These are phyloP conservation scores for Hyles lineata DNA, from an alignment of 2,888 invertebrate genomes.

Conservation along the genomic window DNA sequence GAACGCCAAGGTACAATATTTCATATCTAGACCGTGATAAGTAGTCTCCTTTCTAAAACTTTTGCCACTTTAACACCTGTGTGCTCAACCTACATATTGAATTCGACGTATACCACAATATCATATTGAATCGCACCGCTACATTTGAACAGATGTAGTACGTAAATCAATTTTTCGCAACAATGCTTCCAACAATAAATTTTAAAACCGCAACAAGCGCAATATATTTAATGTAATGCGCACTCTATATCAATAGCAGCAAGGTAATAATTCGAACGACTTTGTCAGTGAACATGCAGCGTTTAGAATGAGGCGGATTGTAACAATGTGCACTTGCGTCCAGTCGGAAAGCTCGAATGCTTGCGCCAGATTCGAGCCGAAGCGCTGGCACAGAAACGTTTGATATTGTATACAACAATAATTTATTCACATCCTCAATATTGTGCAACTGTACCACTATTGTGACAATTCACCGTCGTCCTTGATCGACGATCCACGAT, in stretches of 20 bases:
- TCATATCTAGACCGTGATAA: constrained; percentile 29
- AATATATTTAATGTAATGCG: constrained; percentile 32
- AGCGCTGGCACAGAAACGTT: constrained; percentile 61
- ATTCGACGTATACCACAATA: constrained; percentile 55
- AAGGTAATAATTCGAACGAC: constrained; percentile 39
- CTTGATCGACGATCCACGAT: constrained; percentile 17
- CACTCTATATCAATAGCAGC: constrained; percentile 36
- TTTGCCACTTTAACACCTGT: constrained; percentile 41
- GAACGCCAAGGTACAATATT: constrained; percentile 20
- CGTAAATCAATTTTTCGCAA: constrained; percentile 84
- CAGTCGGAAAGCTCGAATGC: constrained; percentile 69
- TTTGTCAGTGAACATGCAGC: constrained; percentile 35
- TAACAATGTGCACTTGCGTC: constrained; percentile 80
- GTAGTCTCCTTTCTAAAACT: constrained; percentile 33
- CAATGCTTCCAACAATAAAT: constrained; percentile 55
- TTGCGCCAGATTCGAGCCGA: constrained; percentile 74
- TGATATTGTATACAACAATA: constrained; percentile 47
- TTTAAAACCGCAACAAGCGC: constrained; percentile 38
- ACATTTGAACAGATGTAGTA: constrained; percentile 72
- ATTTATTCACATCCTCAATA: constrained; percentile 30
- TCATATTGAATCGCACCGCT: constrained; percentile 58
- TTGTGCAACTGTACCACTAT: constrained; percentile 21
- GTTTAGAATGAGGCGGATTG: constrained; percentile 38
- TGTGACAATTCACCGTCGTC: constrained; percentile 23
- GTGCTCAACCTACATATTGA: constrained; percentile 48